Evolutionary conservation across 1,140 invertebrate species (phyloP), one percentile per base, ranked within the genome.

Genomic region (Halyomorpha halys): DNA sequence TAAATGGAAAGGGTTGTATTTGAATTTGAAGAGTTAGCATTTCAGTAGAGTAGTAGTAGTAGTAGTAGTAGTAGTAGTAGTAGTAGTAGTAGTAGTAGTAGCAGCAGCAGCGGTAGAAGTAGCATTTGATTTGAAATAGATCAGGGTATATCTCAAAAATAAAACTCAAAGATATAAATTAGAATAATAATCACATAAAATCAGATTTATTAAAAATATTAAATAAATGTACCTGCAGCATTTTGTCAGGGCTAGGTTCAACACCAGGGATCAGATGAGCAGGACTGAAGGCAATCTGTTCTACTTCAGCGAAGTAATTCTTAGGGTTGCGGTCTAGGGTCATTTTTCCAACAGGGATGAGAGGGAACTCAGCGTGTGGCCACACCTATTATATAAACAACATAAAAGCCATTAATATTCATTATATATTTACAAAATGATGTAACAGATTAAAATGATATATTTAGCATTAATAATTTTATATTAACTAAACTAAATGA

Each of bases 301-400:
- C 97, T 8, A 98, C 85, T 73, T 97, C 91, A 49, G 90, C 83
- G 75, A 95, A 96, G 75, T 96, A 96, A 74, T 97, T 97, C 66
- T 82, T 84, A 2, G 94, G 90, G 74, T 96, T 96, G 53, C 84
- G 80, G 74, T 97, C 85, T 39, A 99, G 78, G 0, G 93, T 87
- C 68, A 99, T 73, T 76, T 88, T 87, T 1, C 97, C 97, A 2
- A 97, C 94, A 6, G 84, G 86, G 63, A 94, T 94, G 54, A 98
- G 77, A 15, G 96, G 96, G 74, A 79, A 97, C 16, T 97, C 89
- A 19, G 77, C 75, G 63, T 98, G 94, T 0, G 93, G 85, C 94
- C 94, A 98, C 14, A 96, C 73, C 81, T 83, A 62, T 27, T 68
- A 69, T 67, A 49, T 13, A 16, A 27, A 49, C 1, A 3, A 25